Evolutionary conservation across 1,140 invertebrate species (phyloP).

Genomic region (Metaphire vulgaris): DNA sequence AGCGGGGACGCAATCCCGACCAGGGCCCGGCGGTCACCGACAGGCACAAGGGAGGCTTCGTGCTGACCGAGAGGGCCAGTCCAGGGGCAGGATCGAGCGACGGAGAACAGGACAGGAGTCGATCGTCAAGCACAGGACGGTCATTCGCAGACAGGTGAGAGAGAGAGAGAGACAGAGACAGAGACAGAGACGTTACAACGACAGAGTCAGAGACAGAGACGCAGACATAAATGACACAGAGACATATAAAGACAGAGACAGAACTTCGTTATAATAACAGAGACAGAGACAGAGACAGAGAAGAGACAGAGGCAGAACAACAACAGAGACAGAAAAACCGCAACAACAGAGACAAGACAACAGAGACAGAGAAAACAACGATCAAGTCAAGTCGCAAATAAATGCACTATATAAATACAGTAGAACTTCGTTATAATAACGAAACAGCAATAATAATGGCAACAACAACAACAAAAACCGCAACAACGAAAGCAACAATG

Average conservation of each 20-base stretch:
- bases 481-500: neutral
- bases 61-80: conserved; percentile 49
- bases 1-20: neutral
- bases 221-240: too few relatives aligned
- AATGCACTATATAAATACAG: too few relatives aligned
- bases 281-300: too few relatives aligned
- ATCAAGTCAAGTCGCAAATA: too few relatives aligned
- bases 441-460: neutral
- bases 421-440: too few relatives aligned
- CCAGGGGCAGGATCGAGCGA: neutral
- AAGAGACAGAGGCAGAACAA: too few relatives aligned
- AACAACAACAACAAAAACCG: neutral
- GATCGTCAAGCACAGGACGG: neutral
- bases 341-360: neutral
- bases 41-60: conserved; percentile 13
- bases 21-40: neutral
- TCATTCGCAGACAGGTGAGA: neutral
- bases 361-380: neutral
- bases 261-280: too few relatives aligned
- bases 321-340: too few relatives aligned
- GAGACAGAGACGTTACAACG: too few relatives aligned
- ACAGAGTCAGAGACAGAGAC: too few relatives aligned
- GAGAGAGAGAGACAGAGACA: too few relatives aligned
- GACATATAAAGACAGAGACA: too few relatives aligned
- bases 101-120: neutral